Conservation (phyloP, 1,140 invertebrate species). For the Aporrectodea caliginosa region DNA sequence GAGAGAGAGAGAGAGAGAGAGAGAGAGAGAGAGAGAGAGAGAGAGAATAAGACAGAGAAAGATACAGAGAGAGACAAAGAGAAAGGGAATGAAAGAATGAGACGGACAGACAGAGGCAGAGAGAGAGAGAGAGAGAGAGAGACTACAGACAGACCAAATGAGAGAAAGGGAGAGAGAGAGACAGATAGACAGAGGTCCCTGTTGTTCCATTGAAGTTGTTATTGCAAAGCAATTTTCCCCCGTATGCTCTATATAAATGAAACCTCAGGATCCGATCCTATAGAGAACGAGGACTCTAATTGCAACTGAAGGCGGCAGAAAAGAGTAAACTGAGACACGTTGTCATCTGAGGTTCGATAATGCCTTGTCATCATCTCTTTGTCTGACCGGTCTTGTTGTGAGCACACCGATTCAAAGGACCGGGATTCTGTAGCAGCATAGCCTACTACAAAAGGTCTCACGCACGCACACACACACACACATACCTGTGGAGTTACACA, state of each 20-base stretch:
- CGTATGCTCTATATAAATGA: not conserved
- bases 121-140: not conserved
- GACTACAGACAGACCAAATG: not conserved
- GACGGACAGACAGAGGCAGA: not conserved
- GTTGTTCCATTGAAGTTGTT: not conserved
- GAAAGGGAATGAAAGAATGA: not conserved
- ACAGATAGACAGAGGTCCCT: not conserved
- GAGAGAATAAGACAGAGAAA: not conserved
- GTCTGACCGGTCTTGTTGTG: too few relatives aligned
- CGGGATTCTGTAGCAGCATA: too few relatives aligned
- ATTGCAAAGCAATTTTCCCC: not conserved
- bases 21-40: not conserved
- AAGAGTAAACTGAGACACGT: too few relatives aligned
- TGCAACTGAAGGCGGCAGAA: not conserved
- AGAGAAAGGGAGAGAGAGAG: not conserved
- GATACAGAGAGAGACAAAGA: not conserved
- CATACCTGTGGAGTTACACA: too few relatives aligned
- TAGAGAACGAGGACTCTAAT: not conserved
- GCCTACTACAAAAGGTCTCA: too few relatives aligned
- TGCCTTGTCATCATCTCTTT: too few relatives aligned
- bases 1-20: constrained; percentile 13
- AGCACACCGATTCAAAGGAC: too few relatives aligned
- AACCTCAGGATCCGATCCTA: not conserved
- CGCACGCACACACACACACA: too few relatives aligned
- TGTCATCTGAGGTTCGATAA: too few relatives aligned